phyloP scores from a whole-genome alignment of 2,113 vertebrate species.

The Xiphophorus maculatus region DNA sequence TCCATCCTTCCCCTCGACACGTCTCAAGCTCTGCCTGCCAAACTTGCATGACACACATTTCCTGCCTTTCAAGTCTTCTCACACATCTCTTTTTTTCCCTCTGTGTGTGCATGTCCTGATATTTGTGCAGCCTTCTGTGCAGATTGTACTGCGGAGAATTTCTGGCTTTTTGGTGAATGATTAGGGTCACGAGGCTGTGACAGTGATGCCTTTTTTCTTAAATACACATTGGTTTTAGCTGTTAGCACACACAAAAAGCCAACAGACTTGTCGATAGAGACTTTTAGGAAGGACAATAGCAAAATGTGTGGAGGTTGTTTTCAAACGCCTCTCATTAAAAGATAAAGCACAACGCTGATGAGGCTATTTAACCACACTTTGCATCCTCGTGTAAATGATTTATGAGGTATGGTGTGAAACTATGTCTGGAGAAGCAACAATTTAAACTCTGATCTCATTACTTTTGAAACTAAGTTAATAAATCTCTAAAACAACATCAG shows the following conservation, averaged over 20 bases:
- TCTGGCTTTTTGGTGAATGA: not conserved
- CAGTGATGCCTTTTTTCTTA: not conserved
- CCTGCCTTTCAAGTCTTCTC: slow-evolving; percentile 15
- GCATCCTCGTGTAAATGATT: slow-evolving; percentile 7
- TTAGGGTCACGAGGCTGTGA: not conserved
- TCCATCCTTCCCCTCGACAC: slow-evolving; percentile 15
- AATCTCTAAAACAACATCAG: slow-evolving; percentile 3
- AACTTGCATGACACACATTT: slow-evolving; percentile 34
- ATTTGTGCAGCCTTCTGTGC: slow-evolving; percentile 8
- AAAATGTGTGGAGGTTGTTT: slow-evolving; percentile 4
- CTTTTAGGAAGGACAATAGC: not conserved
- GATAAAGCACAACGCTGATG: not conserved
- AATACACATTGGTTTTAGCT: slow-evolving; percentile 36
- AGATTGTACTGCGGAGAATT: slow-evolving; percentile 29
- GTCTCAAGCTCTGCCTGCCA: slow-evolving; percentile 34
- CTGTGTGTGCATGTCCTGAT: slow-evolving; percentile 12
- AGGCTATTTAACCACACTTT: not conserved
- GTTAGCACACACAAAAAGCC: slow-evolving; percentile 13
- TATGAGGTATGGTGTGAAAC: not conserved
- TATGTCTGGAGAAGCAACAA: not conserved
- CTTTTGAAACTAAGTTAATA: not conserved
- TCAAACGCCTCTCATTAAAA: slow-evolving; percentile 5
- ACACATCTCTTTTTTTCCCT: not conserved
- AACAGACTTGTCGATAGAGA: slow-evolving; percentile 12
- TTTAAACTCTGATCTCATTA: not conserved